Conservation (phyloP, 1,140 invertebrate species). For the Arctopsyche grandis region DNA sequence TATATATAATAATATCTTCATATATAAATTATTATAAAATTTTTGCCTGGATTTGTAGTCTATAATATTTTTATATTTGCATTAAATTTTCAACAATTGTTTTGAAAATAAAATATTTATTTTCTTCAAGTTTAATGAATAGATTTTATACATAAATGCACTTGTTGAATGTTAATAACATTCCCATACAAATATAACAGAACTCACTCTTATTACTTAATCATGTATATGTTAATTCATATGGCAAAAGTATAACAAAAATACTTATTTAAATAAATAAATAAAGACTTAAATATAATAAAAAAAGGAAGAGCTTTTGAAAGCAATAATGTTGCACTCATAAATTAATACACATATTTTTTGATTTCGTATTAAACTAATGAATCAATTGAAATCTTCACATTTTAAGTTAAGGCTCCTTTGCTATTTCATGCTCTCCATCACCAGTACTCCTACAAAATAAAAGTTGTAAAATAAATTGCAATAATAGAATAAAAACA, state of each 20-base stretch:
- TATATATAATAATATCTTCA: neutral
- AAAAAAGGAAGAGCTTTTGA: neutral
- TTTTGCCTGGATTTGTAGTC: neutral
- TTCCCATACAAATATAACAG: neutral
- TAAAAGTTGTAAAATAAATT: neutral
- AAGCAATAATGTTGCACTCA: neutral
- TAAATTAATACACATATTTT: neutral
- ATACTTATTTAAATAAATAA: constrained; percentile 11
- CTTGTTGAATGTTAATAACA: neutral
- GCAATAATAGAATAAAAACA: neutral
- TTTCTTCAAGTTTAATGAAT: neutral
- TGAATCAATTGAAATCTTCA: neutral
- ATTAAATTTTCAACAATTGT: neutral
- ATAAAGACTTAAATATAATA: neutral
- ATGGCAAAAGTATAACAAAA: neutral
- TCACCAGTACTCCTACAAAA: constrained; percentile 18
- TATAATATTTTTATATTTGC: neutral
- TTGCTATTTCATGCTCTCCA: constrained; percentile 12
- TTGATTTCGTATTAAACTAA: neutral
- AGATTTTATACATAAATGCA: constrained; percentile 16
- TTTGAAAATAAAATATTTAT: neutral
- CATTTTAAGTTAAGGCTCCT: constrained; percentile 2
- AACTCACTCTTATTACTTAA: neutral
- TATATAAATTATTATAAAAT: neutral
- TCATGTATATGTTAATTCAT: too few species aligned